Evolutionary conservation across 2,888 invertebrate species (phyloP).

Genomic region (Cantharis rustica): DNA sequence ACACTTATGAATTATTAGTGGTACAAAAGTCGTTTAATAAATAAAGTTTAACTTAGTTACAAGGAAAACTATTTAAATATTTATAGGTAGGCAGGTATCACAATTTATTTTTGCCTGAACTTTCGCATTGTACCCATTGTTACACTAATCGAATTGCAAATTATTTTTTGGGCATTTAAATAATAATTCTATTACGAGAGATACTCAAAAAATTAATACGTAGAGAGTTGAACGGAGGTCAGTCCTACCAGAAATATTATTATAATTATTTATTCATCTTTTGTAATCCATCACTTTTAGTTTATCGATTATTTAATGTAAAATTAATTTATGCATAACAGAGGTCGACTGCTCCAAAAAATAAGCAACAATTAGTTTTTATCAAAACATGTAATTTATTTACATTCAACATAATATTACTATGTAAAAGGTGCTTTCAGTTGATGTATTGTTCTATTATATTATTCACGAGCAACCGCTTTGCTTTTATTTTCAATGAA

Average conservation of each 20-base stretch:
- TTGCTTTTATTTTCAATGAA: slow-evolving; percentile 12
- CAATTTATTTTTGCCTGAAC: not conserved
- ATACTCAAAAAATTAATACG: not conserved
- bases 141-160: not conserved
- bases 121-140: not conserved
- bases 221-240: not conserved
- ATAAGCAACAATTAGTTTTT: slow-evolving; percentile 11
- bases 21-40: not conserved
- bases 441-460: slow-evolving; percentile 16
- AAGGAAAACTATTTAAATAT: not conserved
- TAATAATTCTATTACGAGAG: not conserved
- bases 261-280: not conserved
- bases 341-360: not conserved
- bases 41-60: not conserved
- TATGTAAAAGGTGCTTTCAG: slow-evolving; percentile 14
- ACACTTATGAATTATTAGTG: not conserved
- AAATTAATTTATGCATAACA: not conserved
- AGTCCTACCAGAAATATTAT: not conserved
- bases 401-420: slow-evolving; percentile 14
- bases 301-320: not conserved
- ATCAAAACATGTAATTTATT: slow-evolving; percentile 17
- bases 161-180: not conserved
- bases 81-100: not conserved
- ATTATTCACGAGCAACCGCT: not conserved
- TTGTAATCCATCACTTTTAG: not conserved